phyloP scores from a whole-genome alignment of 2,888 invertebrate species.

The Notocelia uddmanniana region DNA sequence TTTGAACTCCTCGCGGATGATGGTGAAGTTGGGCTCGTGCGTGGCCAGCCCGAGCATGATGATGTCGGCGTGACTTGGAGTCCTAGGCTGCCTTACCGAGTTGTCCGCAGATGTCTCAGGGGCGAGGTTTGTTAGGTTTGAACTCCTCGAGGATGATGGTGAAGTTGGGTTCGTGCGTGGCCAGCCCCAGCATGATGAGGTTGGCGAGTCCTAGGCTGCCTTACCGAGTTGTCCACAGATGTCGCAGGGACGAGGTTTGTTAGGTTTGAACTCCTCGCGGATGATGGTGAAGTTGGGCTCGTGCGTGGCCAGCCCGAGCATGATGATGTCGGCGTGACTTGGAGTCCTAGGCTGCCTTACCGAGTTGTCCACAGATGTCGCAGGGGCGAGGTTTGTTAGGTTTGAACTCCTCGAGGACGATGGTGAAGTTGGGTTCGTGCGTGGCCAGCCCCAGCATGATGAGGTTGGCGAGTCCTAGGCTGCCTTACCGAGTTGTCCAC shows the following conservation, averaged over 20 bases:
- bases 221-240: slow-evolving; percentile 94
- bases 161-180: slow-evolving; percentile 99
- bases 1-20: slow-evolving; percentile 99
- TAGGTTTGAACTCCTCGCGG: slow-evolving; percentile 99
- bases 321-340: slow-evolving; percentile 99
- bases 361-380: slow-evolving; percentile 95
- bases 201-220: slow-evolving; percentile 30
- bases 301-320: slow-evolving; percentile 99
- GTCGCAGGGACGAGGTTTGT: slow-evolving; percentile 97
- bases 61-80: slow-evolving; percentile 98
- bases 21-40: slow-evolving; percentile 99
- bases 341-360: too few relatives aligned
- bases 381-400: slow-evolving; percentile 98
- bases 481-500: slow-evolving; percentile 90
- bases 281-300: slow-evolving; percentile 99
- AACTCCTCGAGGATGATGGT: slow-evolving; percentile 99
- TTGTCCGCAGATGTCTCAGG: slow-evolving; percentile 98
- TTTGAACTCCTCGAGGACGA: slow-evolving; percentile 99
- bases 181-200: too few relatives aligned
- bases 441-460: too few relatives aligned
- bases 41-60: slow-evolving; percentile 99
- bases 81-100: too few relatives aligned
- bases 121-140: slow-evolving; percentile 97
- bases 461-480: background rate
- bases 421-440: slow-evolving; percentile 99